A percentile compares a stretch with the other conserved stretches of the same genome.
Evolutionary conservation across 92 coral and sea anemone genomes (phyloP).

Genomic region (Pocillopora grandis): DNA sequence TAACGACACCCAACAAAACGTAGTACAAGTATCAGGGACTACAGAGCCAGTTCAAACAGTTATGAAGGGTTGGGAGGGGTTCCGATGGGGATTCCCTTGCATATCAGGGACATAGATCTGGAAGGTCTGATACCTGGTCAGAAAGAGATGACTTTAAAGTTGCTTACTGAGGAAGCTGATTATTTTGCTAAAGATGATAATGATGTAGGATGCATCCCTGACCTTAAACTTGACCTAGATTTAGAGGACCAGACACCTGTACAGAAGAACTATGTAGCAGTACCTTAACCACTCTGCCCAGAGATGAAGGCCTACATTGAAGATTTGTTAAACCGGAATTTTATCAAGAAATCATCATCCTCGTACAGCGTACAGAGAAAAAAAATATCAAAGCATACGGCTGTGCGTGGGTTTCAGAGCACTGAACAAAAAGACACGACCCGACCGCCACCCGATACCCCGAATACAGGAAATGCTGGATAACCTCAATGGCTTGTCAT

Average conservation of each 20-base stretch:
- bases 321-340: neutral
- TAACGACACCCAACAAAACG: no score
- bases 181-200: neutral
- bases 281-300: neutral
- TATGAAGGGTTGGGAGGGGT: no score
- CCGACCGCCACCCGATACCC: constrained; percentile 52
- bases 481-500: constrained; percentile 38
- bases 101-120: no score
- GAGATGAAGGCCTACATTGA: neutral
- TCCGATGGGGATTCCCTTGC: no score
- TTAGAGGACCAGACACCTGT: constrained; percentile 2
- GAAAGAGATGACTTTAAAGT: no score
- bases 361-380: neutral
- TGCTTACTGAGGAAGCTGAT: neutral
- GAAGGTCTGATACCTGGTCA: no score
- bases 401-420: constrained; percentile 21
- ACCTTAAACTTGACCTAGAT: neutral
- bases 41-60: no score
- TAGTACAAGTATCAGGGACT: no score
- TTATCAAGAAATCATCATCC: neutral
- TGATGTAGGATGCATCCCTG: neutral
- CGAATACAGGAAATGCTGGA: constrained; percentile 51
- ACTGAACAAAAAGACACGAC: constrained; percentile 18
- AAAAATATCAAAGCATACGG: neutral
- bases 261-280: constrained; percentile 5